Evolutionary conservation across 2,888 invertebrate species (phyloP).

Genomic region (Aleiodes testaceus): DNA sequence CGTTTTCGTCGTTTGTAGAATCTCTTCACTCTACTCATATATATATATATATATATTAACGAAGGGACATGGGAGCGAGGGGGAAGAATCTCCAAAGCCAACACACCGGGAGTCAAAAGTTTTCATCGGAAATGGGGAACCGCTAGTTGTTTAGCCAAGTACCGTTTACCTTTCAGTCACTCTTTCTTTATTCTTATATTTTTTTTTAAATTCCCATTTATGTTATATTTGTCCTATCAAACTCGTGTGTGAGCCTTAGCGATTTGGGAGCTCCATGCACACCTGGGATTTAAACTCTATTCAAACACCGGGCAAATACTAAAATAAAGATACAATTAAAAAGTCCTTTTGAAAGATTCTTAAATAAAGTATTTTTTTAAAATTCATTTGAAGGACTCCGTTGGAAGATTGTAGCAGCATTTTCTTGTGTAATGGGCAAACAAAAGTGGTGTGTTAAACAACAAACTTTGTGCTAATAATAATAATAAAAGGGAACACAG

Average conservation of each 20-base stretch:
- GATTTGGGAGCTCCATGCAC: conserved; percentile 16
- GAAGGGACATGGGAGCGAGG: conserved; percentile 9
- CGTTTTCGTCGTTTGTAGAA: conserved; percentile 32
- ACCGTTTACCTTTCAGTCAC: conserved; percentile 35
- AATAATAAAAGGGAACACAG: conserved; percentile 43
- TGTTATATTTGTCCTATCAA: conserved; percentile 27
- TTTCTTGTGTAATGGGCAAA: conserved; percentile 13
- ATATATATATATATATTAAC: conserved; percentile 33
- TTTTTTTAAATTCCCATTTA: conserved; percentile 15
- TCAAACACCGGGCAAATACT: conserved; percentile 1
- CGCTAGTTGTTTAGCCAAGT: conserved; percentile 28
- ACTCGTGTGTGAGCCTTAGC: conserved; percentile 25
- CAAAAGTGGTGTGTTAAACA: conserved; percentile 40
- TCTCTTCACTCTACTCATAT: conserved; percentile 33
- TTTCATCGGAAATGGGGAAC: conserved; percentile 37
- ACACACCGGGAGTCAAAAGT: conserved; percentile 38
- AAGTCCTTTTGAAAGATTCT: neutral
- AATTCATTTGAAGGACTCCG: conserved; percentile 33
- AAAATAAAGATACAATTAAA: neutral
- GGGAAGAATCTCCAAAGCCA: conserved; percentile 28
- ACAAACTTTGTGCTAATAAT: conserved; percentile 35
- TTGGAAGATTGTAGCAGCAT: conserved; percentile 7
- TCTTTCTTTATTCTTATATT: neutral
- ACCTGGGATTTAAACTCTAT: conserved; percentile 22
- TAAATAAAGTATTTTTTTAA: conserved; percentile 3